phyloP scores from a whole-genome alignment of 2,797 vertebrate species.

The Hylomyscus alleni region DNA sequence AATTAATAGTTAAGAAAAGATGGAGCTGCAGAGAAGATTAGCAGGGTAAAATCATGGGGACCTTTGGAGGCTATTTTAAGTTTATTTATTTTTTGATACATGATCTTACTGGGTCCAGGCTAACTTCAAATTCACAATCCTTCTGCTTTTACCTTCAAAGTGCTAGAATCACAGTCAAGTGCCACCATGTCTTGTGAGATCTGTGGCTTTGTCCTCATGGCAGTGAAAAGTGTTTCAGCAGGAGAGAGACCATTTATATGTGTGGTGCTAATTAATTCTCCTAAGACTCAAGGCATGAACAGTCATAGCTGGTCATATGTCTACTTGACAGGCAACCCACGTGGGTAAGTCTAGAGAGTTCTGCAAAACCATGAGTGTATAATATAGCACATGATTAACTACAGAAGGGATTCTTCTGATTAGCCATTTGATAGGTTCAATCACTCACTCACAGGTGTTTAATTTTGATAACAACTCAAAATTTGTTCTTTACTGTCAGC shows the following conservation, averaged over 20 bases:
- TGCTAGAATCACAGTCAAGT: not conserved
- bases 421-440: slow-evolving; percentile 63
- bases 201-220: not conserved
- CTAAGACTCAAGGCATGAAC: slow-evolving; percentile 23
- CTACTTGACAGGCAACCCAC: slow-evolving; percentile 29
- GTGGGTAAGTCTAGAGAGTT: slow-evolving; percentile 12
- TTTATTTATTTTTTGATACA: not conserved
- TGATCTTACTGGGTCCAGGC: not conserved
- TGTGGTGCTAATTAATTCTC: slow-evolving; percentile 52
- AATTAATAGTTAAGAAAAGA: slow-evolving; percentile 7
- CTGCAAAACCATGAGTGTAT: not conserved
- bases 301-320: not conserved
- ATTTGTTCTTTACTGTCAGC: slow-evolving; percentile 65
- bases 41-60: not conserved
- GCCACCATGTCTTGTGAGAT: not conserved
- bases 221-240: slow-evolving; percentile 10
- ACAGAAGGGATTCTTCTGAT: slow-evolving; percentile 50
- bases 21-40: not conserved
- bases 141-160: not conserved
- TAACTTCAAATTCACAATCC: not conserved
- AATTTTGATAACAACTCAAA: slow-evolving; percentile 73
- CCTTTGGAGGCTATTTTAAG: not conserved
- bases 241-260: not conserved
- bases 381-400: slow-evolving; percentile 28
- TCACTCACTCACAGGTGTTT: slow-evolving; percentile 72